Evolutionary conservation across 2,113 vertebrate species (phyloP), one percentile per base, ranked within the genome.

Genomic region (Todiramphus chloris): DNA sequence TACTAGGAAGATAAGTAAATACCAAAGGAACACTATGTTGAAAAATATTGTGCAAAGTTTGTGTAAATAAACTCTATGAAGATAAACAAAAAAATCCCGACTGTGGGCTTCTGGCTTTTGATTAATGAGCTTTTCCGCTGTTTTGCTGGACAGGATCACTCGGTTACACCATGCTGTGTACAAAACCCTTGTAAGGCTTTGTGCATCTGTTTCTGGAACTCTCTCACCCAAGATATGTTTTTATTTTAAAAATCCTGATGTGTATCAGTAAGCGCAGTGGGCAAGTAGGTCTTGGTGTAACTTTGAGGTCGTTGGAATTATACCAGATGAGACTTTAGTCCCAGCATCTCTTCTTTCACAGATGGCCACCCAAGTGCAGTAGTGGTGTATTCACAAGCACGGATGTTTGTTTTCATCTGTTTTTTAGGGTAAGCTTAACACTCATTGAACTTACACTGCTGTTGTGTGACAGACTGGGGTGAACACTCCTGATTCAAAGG

Each of bases 11-110:
- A 91, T 83, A 92, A 95, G 84, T 97, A 87, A 97, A 87, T 94
- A 96, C 73, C 66, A 94, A 75, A 69, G 87, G 41, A 79, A 90
- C 24, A 78, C 41, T 78, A 90, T 60, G 58, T 50, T 97, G 84
- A 95, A 92, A 93, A 96, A 95, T 89, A 94, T 83, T 94, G 58
- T 94, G 66, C 60, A 96, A 94, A 91, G 90, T 97, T 95, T 96
- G 83, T 90, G 59, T 74, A 95, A 96, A 94, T 87, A 87, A 95
- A 94, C 93, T 76, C 95, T 90, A 46, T 13, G 9, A 92, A 90
- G 56, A 80, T 96, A 96, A 94, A 87, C 43, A 87, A 90, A 80
- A 83, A 91, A 89, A 93, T 87, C 31, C 39, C 80, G 67, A 93
- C 25, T 92, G 48, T 78, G 50, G 79, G 66, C 66, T 95, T 86